Percentiles rank a stretch among this genome's conserved stretches.
These are phyloP conservation scores for Trimorus sp. DNA, from an alignment of 2,888 invertebrate species.

Conservation along the genomic window DNA sequence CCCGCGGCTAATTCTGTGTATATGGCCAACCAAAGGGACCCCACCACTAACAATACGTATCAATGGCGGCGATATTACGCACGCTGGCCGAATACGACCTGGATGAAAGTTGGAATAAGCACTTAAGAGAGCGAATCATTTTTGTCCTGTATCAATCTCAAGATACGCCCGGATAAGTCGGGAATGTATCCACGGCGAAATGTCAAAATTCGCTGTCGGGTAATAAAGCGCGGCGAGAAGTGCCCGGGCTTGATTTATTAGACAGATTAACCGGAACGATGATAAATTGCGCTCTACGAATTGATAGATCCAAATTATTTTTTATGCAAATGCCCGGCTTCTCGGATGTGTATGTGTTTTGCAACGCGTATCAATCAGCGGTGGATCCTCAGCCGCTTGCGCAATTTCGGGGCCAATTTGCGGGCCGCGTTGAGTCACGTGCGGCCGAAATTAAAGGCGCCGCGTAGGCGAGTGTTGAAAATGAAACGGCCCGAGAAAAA, in stretches of 20 bases:
- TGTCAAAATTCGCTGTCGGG: constrained; percentile 53
- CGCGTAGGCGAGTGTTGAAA: constrained; percentile 1
- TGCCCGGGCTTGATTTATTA: constrained; percentile 50
- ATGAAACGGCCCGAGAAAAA: constrained; percentile 10
- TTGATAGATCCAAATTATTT: constrained; percentile 50
- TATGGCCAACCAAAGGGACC: constrained; percentile 33
- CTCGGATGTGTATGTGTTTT: neutral
- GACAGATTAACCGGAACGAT: constrained; percentile 44
- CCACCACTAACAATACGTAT: constrained; percentile 33
- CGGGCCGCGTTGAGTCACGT: neutral
- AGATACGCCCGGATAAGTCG: constrained; percentile 47
- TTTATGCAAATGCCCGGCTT: constrained; percentile 36
- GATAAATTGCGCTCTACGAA: constrained; percentile 49
- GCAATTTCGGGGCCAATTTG: constrained; percentile 3
- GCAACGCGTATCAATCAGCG: constrained; percentile 26
- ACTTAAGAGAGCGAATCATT: constrained; percentile 41
- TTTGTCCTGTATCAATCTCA: constrained; percentile 58
- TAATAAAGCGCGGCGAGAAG: constrained; percentile 37
- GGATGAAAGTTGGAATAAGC: constrained; percentile 45
- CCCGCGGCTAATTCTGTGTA: constrained; percentile 17
- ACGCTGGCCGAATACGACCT: constrained; percentile 29
- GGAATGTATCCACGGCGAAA: constrained; percentile 50
- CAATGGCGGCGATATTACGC: constrained; percentile 37
- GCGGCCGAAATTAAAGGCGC: constrained; percentile 3
- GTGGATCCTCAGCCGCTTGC: constrained; percentile 13